Evolutionary conservation across 2,797 vertebrate genomes (phyloP).

Genomic region (Catamblyrhynchus diadema): DNA sequence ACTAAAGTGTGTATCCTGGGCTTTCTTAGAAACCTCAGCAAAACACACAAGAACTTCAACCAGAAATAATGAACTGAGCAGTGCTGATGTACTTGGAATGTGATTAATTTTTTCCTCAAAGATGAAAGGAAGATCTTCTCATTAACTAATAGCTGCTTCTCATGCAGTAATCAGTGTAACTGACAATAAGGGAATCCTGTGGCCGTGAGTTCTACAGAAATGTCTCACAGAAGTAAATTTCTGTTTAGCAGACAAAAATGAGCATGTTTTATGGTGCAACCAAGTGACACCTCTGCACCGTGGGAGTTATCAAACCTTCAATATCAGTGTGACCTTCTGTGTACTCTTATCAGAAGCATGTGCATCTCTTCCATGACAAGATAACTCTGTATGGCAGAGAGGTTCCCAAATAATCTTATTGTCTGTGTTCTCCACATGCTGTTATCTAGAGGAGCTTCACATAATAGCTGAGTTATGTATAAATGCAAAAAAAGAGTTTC

Average conservation of each 20-base stretch:
- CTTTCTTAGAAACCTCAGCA: conserved; percentile 7
- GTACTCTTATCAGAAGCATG: neutral
- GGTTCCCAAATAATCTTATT: neutral
- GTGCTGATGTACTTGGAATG: neutral
- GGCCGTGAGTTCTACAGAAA: neutral
- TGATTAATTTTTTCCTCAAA: neutral
- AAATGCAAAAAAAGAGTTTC: neutral
- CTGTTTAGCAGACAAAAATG: neutral
- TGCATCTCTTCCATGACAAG: neutral
- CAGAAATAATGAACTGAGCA: neutral
- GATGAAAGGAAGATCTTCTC: neutral
- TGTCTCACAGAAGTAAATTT: neutral
- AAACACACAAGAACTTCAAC: neutral
- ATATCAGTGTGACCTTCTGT: neutral
- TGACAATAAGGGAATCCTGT: neutral
- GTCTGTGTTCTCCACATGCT: neutral
- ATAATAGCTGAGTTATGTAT: neutral
- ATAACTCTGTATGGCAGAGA: neutral
- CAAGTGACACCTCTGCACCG: conserved; percentile 18
- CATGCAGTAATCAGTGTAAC: neutral
- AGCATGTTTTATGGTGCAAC: neutral
- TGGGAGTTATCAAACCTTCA: conserved; percentile 25
- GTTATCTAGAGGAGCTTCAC: neutral
- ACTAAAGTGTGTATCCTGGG: neutral
- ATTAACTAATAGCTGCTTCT: conserved; percentile 35